Conservation (phyloP, 2,888 invertebrate species). For the Eurois occulta region DNA sequence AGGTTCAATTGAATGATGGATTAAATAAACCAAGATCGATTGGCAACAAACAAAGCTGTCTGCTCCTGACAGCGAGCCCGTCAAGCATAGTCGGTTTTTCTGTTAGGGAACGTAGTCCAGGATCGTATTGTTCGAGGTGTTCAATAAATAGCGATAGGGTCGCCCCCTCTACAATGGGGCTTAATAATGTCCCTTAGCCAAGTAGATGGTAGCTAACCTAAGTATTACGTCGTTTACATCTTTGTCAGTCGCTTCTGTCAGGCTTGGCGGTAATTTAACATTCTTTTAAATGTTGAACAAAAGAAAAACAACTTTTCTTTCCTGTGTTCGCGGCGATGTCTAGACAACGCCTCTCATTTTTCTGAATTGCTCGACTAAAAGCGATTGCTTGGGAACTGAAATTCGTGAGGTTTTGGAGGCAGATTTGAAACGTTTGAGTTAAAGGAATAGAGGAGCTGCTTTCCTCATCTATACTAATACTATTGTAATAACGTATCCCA, state of each 20-base stretch:
- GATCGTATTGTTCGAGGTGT: constrained; percentile 60
- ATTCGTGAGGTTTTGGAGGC: constrained; percentile 16
- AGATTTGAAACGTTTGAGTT: constrained; percentile 1
- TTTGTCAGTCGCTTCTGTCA: constrained; percentile 28
- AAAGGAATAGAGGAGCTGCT: not conserved
- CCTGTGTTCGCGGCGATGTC: constrained; percentile 35
- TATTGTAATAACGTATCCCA: no score
- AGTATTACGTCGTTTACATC: constrained; percentile 31
- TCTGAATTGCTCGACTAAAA: constrained; percentile 31
- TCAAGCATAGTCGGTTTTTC: constrained; percentile 47
- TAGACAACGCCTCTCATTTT: constrained; percentile 50
- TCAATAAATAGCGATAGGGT: constrained; percentile 63
- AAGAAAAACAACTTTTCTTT: constrained; percentile 39
- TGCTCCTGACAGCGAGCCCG: constrained; percentile 34
- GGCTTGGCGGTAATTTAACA: constrained; percentile 45
- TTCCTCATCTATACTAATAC: no score
- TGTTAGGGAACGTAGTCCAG: constrained; percentile 28
- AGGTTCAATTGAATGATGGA: constrained; percentile 5
- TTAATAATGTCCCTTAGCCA: constrained; percentile 39
- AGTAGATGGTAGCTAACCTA: constrained; percentile 34
- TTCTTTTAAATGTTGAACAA: constrained; percentile 49
- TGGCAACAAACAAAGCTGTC: constrained; percentile 42
- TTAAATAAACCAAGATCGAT: constrained; percentile 29
- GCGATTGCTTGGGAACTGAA: constrained; percentile 13
- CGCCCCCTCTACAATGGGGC: constrained; percentile 50